Evolutionary conservation across 2,888 invertebrate genomes (phyloP), one percentile per base, ranked within the genome.

Genomic region (Schrankia costaestrigalis): DNA sequence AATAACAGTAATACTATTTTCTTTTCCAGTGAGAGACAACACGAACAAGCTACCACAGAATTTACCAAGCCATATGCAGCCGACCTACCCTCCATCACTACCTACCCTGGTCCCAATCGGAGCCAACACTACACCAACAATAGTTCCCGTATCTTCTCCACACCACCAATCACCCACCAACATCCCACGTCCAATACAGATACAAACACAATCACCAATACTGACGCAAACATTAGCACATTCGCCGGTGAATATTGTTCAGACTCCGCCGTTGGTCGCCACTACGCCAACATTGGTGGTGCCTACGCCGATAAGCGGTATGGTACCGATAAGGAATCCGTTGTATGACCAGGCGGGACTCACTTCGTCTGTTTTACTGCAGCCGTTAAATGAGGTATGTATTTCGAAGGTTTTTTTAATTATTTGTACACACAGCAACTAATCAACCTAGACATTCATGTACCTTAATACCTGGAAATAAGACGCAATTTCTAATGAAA

Each of bases 321-420:
- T 77, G 79, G 85, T 85, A 36, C 83, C 86, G 0, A 83, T 85
- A 35, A 60, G 86, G 35, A 87, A 87, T 31, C 68, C 76, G 8
- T 44, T 87, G 26, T 85, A 86, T 37, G 82, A 85, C 18, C 83
- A 85, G 46, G 52, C 78, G 1, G 82, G 81, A 1, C 34, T 85
- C 21, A 78, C 85, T 0, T 82, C 85, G 0, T 86, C 86, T 0
- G 84, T 87, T 2, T 57, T 87, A 1, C 48, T 87, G 26, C 83
- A 87, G 46, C 86, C 86, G 10, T 64, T 87, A 45, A 87, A 86
- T 55, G 83, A 87, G 79, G 86, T 87, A 58, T 10, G 52, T 59
- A 17, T 17, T 5, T 17, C n/a, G n/a, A n/a, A n/a, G n/a, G n/a
- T n/a, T n/a, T n/a, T n/a, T n/a, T n/a, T n/a, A n/a, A n/a, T n/a